Evolutionary conservation across 2,888 invertebrate species (phyloP).

Genomic region (Crossocerus cetratus): DNA sequence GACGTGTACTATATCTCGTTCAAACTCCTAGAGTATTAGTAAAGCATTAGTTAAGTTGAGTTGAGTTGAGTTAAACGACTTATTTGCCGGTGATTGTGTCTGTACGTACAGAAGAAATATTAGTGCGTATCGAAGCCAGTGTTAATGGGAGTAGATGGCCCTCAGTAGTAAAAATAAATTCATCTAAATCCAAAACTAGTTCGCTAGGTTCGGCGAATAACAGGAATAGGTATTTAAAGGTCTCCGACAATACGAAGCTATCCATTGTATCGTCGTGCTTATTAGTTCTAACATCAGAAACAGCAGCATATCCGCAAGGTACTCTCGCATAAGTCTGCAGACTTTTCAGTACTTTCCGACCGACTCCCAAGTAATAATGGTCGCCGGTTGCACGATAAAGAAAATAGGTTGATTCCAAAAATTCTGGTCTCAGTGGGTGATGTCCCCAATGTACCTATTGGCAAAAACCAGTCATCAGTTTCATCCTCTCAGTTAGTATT

Average conservation of each 20-base stretch:
- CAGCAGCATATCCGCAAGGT: slow-evolving; percentile 97
- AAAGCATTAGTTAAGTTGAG: background rate
- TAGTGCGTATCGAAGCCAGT: slow-evolving; percentile 83
- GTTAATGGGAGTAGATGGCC: slow-evolving; percentile 96
- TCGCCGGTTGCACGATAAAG: slow-evolving; percentile 96
- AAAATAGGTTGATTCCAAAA: slow-evolving; percentile 98
- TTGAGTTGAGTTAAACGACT: too few relatives aligned
- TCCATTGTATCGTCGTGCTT: slow-evolving; percentile 98
- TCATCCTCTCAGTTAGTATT: too few relatives aligned
- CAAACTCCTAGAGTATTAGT: slow-evolving; percentile 62
- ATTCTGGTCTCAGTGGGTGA: slow-evolving; percentile 97
- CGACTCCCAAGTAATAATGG: slow-evolving; percentile 95
- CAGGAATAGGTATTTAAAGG: slow-evolving; percentile 97
- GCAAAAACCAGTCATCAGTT: too few relatives aligned
- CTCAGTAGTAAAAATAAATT: slow-evolving; percentile 95
- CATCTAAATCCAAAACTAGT: slow-evolving; percentile 88
- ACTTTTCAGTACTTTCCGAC: slow-evolving; percentile 91
- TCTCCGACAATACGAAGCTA: slow-evolving; percentile 98
- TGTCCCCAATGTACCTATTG: slow-evolving; percentile 97
- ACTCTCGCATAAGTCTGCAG: slow-evolving; percentile 94
- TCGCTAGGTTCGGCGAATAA: slow-evolving; percentile 94
- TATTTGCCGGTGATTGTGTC: background rate
- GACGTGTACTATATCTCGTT: slow-evolving; percentile 76
- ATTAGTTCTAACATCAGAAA: slow-evolving; percentile 95
- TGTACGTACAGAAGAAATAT: slow-evolving; percentile 77